Evolutionary conservation across 2,888 invertebrate genomes (phyloP).

Genomic region (Clepsis dumicolana): DNA sequence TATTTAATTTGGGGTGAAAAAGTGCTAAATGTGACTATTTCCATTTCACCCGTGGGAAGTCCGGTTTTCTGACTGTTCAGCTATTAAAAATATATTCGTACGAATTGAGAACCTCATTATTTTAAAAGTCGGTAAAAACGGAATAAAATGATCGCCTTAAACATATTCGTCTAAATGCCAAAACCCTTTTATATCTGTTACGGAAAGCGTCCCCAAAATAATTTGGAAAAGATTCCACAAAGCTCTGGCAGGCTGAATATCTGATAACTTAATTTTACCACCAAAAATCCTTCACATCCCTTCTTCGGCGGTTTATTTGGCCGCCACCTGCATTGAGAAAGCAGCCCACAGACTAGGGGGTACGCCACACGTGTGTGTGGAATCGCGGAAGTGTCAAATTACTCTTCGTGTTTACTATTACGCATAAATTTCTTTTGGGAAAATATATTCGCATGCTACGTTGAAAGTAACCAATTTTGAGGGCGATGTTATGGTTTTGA

Average conservation of each 20-base stretch:
- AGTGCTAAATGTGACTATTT: no score
- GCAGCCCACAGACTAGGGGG: background rate
- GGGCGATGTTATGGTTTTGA: conserved; percentile 9
- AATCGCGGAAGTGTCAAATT: background rate
- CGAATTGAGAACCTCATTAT: no score
- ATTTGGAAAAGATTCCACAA: conserved; percentile 13
- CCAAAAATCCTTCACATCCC: conserved; percentile 23
- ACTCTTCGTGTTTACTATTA: background rate
- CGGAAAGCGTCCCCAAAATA: conserved; percentile 15
- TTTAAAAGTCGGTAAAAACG: background rate
- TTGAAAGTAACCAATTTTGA: conserved; percentile 18
- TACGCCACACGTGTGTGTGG: background rate
- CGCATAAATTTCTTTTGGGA: conserved; percentile 18
- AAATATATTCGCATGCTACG: background rate
- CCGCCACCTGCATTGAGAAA: background rate
- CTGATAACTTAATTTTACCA: conserved; percentile 39
- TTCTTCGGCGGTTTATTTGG: conserved; percentile 1
- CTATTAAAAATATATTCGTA: no score
- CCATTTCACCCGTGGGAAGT: no score
- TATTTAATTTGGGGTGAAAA: no score
- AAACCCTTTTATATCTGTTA: conserved; percentile 9
- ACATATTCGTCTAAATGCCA: background rate
- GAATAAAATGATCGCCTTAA: background rate
- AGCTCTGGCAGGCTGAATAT: conserved; percentile 19
- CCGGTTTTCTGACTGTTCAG: no score